phyloP scores from a whole-genome alignment of 1,140 invertebrate species.

The Brachionus koreanus region DNA sequence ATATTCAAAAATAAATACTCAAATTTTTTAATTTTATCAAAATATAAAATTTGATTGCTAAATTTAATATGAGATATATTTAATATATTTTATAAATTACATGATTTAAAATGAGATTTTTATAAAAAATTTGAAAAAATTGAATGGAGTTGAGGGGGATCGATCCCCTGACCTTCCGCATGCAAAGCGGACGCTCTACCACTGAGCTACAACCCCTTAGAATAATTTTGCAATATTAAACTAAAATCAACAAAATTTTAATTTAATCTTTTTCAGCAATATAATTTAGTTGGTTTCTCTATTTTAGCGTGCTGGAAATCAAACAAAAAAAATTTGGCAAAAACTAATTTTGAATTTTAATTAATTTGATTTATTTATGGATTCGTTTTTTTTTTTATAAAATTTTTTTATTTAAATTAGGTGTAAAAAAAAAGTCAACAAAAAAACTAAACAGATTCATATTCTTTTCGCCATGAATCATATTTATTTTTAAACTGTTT shows the following conservation, averaged over 20 bases:
- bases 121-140: too few species aligned
- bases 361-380: not conserved
- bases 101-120: too few species aligned
- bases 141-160: conserved; percentile 39
- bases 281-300: not conserved
- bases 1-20: too few species aligned
- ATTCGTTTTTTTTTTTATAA: not conserved
- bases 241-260: not conserved
- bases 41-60: too few species aligned
- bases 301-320: not conserved
- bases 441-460: conserved; percentile 59
- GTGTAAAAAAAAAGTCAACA: not conserved
- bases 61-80: too few species aligned
- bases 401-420: not conserved
- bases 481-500: conserved; percentile 58
- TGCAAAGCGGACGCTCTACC: conserved; percentile 41
- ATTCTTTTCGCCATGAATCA: conserved; percentile 60
- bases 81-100: too few species aligned
- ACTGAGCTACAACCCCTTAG: conserved; percentile 43
- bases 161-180: conserved; percentile 40
- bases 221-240: not conserved
- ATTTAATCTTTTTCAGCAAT: not conserved
- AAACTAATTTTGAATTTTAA: not conserved
- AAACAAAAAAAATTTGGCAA: not conserved
- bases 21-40: too few species aligned